Evolutionary conservation across 2,113 vertebrate species (phyloP), one percentile per base, ranked within the genome.

Genomic region (Lates calcarifer): DNA sequence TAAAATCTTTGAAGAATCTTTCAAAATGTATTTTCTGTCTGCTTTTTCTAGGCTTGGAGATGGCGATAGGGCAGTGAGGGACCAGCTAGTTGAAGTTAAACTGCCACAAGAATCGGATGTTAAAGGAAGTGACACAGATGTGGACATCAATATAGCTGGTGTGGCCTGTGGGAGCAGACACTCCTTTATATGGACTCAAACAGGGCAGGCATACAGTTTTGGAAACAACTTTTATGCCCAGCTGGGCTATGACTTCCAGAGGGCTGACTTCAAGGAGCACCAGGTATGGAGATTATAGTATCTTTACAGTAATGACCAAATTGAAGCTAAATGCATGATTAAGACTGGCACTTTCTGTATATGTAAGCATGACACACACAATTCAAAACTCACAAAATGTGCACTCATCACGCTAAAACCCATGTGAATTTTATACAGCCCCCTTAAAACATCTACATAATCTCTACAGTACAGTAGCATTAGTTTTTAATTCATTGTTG

Each of bases 181-280:
- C 37, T 86, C 86, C 58, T 92, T 91, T 58, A 49, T 91, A 39
- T 92, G 87, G 91, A 93, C 89, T 3, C 43, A 82, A 58, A 65
- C 17, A 20, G 85, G 88, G 4, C 82, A 72, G 45, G 84, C 65
- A 62, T 92, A 74, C 75, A 66, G 90, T 64, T 94, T 93, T 69
- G 90, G 87, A 24, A 94, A 91, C 81, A 93, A 92, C 80, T 91
- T 89, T 65, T 91, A 90, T 12, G 72, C 84, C 33, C 90, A 90
- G 67, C 77, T 88, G 0, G 86, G 88, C 22, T 86, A 90, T 28
- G 77, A 92, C 76, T 84, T 92, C 83, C 77, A 84, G 78, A 89
- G 65, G 71, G 72, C 77, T 17, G 81, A 89, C 83, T 92, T 89
- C 73, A 91, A 91, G 75, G 87, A 90, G 68, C 83, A 92, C 70